Base-by-base conservation (phyloP, 2,797 vertebrate species). In the Macropus fuliginosus region DNA sequence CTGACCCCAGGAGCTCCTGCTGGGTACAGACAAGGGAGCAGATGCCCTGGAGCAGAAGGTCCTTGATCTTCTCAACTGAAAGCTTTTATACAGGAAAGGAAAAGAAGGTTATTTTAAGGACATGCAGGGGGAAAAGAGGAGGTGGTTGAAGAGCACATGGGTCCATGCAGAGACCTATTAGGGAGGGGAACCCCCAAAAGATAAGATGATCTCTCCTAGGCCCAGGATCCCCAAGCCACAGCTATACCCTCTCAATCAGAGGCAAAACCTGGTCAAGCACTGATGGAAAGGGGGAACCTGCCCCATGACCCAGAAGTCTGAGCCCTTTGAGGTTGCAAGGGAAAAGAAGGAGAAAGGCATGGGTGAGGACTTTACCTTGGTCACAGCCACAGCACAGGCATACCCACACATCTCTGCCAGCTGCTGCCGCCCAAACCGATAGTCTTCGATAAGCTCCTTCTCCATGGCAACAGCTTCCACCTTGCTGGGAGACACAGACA, bases 361-460 rank as follows among this genome's bases (percentile, higher is more conserved):
- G 11, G 74, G 74, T 21, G 8, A 46, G 74, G 40, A 34, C 40
- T 34, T 87, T 97, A 99, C 99, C 99, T 99, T 99, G 56, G 99
- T 98, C 91, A 99, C 99, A 13, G 99, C 99, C 91, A 99, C 94
- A 14, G 99, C 99, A 1, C 99, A 99, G 0, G 99, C 99, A 2
- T 99, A 99, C 89, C 99, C 99, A 98, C 99, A 99, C 90, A 99
- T 99, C 98, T 99, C 99, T 54, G 99, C 99, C 95, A 99, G 99
- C 98, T 99, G 99, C 98, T 99, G 99, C 92, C 99, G 98, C 96
- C 99, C 99, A 40, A 99, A 99, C 92, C 98, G 99, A 94, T 99
- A 99, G 97, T 99, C 99, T 95, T 98, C 99, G 93, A 99, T 97
- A 12, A 99, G 99, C 98, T 99, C 99, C 92, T 98, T 98, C 98